These are phyloP conservation scores for Leptosomus discolor DNA, from an alignment of 2,113 vertebrate species.

Conservation along the genomic window DNA sequence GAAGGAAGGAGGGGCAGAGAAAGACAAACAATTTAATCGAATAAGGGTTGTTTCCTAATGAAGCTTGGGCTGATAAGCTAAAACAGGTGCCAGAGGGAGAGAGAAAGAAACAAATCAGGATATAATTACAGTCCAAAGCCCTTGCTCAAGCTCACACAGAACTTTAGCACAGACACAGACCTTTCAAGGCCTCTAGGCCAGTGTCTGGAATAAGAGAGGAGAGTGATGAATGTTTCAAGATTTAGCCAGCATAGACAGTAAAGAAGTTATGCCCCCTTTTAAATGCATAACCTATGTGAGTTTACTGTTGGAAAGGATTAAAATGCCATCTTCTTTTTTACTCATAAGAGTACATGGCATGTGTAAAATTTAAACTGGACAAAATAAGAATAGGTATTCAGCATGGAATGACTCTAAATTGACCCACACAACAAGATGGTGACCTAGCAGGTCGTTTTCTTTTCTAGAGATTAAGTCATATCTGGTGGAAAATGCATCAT, in stretches of 20 bases:
- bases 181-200: not conserved
- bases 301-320: not conserved
- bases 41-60: not conserved
- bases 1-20: not conserved
- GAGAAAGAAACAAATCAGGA: not conserved
- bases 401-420: not conserved
- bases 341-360: not conserved
- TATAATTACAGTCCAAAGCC: not conserved
- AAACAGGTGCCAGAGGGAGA: not conserved
- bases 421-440: not conserved
- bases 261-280: not conserved
- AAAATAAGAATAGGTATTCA: not conserved
- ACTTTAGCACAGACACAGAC: not conserved
- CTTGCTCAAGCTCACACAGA: not conserved
- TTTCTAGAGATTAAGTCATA: slow-evolving; percentile 2
- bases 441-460: not conserved
- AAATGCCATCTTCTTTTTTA: not conserved
- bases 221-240: not conserved
- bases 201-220: not conserved
- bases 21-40: not conserved
- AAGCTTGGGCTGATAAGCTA: not conserved
- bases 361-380: not conserved
- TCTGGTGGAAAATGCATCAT: slow-evolving; percentile 8
- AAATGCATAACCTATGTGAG: not conserved
- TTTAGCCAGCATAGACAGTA: not conserved